These are phyloP conservation scores for Blastomussa wellsi DNA, from an alignment of 92 coral and sea anemone species.

Conservation along the genomic window DNA sequence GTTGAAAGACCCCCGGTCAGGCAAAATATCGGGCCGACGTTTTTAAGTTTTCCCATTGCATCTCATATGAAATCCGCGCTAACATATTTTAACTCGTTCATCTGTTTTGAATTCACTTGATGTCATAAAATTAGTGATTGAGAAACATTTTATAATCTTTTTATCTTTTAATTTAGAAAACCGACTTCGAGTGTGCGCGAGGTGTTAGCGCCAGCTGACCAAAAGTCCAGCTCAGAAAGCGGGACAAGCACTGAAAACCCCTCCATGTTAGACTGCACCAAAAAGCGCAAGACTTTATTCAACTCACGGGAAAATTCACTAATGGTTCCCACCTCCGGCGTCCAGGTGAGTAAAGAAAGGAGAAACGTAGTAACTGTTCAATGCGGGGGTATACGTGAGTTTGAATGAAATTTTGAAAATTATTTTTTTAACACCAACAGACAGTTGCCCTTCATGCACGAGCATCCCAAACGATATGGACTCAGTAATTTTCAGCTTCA, in stretches of 20 bases:
- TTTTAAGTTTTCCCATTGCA: too few relatives aligned
- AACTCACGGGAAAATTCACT: slow-evolving; percentile 74
- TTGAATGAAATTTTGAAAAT: too few relatives aligned
- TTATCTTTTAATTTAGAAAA: slow-evolving; percentile 9
- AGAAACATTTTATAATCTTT: neutral
- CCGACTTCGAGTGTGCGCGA: slow-evolving; percentile 23
- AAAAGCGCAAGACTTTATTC: slow-evolving; percentile 77
- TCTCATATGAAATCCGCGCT: too few relatives aligned
- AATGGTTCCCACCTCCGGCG: slow-evolving; percentile 32
- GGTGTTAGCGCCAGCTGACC: slow-evolving; percentile 29
- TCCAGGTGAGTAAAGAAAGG: slow-evolving; percentile 15
- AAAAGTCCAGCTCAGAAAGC: slow-evolving; percentile 31
- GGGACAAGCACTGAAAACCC: slow-evolving; percentile 43
- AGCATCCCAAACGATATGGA: too few relatives aligned
- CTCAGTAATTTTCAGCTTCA: too few relatives aligned
- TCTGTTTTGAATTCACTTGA: too few relatives aligned
- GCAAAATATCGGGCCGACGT: too few relatives aligned
- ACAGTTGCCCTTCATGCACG: too few relatives aligned
- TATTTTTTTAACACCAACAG: too few relatives aligned
- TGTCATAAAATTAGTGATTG: too few relatives aligned
- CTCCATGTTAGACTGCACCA: slow-evolving; percentile 70
- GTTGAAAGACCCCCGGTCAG: too few relatives aligned
- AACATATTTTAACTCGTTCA: too few relatives aligned
- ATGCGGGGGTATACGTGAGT: neutral
- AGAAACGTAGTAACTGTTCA: neutral